Evolutionary conservation across 2,113 vertebrate species (phyloP), one percentile per base, ranked within the genome.

Genomic region (Nyctereutes procyonoides): DNA sequence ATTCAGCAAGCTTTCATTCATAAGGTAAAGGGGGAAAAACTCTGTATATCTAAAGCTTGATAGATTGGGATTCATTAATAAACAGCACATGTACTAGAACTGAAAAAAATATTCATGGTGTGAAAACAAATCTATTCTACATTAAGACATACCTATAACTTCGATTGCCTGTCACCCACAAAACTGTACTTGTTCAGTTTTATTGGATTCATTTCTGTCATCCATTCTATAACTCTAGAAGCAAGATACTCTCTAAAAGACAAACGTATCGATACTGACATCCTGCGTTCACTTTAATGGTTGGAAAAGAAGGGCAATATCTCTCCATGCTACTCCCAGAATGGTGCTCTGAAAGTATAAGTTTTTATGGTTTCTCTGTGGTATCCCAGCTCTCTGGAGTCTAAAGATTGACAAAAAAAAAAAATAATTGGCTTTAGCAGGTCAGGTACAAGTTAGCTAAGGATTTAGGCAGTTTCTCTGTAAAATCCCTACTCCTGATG

Each of bases 51-150:
- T 65, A 53, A 74, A 35, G 38, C 56, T 89, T 76, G 80, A 63
- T 84, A 92, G 60, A 35, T 81, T n/a, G 43, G 38, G 53, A 88
- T 32, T 95, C 86, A 71, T 88, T 67, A 96, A 48, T 82, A 93
- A 80, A 14, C 51, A 28, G 22, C 48, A 32, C 62, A 73, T 13
- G 43, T 81, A 48, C 51, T 82, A 48, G 58, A 80, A 81, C 0
- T 8, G 3, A 51, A 53, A 51, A 51, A 60, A 95, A 69, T 22
- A 67, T 13, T 67, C 30, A n/a, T 51, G 51, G 43, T 0, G 0
- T 95, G 63, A 65, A 82, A 96, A 95, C 86, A 89, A 53, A 69
- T 86, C 38, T 43, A 65, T 53, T 83, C 73, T 58, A 20, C 55
- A 32, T 35, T 56, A 80, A 51, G 35, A 82, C 38, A 69, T 56